These are phyloP conservation scores for Calephelis perditalis DNA, from an alignment of 2,888 invertebrate genomes.

Conservation along the genomic window DNA sequence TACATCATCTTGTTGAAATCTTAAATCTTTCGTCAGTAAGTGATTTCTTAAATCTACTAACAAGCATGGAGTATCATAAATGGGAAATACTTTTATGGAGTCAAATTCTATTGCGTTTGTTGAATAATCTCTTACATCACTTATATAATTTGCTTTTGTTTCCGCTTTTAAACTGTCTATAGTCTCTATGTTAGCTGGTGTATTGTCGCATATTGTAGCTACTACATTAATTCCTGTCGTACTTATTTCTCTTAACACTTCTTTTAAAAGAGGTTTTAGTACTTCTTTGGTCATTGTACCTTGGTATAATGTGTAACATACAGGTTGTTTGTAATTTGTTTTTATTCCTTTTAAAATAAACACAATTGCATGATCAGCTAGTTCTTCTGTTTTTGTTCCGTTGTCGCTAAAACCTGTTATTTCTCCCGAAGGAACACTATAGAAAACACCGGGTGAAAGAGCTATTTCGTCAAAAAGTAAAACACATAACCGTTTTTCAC, in stretches of 20 bases:
- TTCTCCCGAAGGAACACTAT: constrained; percentile 10
- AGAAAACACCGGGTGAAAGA: constrained; percentile 2
- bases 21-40: constrained; percentile 20
- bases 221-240: constrained; percentile 22
- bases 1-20: constrained; percentile 14
- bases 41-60: constrained; percentile 27
- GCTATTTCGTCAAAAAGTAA: constrained; percentile 6
- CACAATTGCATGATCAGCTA: constrained; percentile 26
- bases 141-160: not conserved
- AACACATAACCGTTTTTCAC: constrained; percentile 4
- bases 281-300: constrained; percentile 20
- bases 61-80: constrained; percentile 27
- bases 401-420: constrained; percentile 18
- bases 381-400: constrained; percentile 12
- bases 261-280: constrained; percentile 18
- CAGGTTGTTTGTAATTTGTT: constrained; percentile 28
- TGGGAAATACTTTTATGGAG: constrained; percentile 21
- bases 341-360: constrained; percentile 27
- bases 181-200: constrained; percentile 23
- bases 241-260: constrained; percentile 21
- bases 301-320: constrained; percentile 23
- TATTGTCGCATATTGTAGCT: constrained; percentile 29
- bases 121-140: constrained; percentile 12
- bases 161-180: constrained; percentile 25
- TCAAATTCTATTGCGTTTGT: constrained; percentile 21